phyloP scores from a whole-genome alignment of 2,113 vertebrate species.

The Melierax canorus region DNA sequence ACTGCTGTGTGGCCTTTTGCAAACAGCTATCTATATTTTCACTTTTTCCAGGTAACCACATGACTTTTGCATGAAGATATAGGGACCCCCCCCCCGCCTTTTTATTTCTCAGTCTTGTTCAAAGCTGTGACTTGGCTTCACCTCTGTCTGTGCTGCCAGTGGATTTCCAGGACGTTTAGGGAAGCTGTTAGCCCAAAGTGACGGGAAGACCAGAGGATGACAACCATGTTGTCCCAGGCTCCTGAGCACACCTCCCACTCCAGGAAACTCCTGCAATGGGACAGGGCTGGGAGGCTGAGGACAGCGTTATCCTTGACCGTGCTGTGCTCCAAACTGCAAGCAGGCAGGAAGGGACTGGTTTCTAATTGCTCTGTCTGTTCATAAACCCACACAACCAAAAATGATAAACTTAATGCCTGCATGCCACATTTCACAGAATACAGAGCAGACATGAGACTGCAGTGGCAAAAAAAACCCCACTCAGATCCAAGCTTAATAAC shows the following conservation, averaged over 20 bases:
- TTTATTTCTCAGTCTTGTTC: not conserved
- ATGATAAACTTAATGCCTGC: not conserved
- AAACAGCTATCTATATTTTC: not conserved
- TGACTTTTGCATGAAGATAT: not conserved
- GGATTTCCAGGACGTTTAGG: not conserved
- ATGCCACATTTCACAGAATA: not conserved
- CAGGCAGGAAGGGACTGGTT: not conserved
- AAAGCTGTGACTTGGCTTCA: not conserved
- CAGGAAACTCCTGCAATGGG: not conserved
- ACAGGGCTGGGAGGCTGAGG: not conserved
- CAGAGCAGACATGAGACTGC: not conserved
- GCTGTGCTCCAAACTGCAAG: not conserved
- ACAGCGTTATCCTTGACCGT: accelerated
- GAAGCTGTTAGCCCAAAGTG: not conserved
- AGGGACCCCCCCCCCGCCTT: accelerated
- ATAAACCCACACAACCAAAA: not conserved
- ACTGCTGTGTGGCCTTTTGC: not conserved
- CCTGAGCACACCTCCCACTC: not conserved
- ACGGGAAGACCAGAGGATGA: not conserved
- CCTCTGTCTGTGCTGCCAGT: not conserved
- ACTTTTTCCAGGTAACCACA: not conserved
- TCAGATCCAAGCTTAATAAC: not conserved
- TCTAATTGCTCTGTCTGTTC: not conserved
- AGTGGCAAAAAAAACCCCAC: not conserved
- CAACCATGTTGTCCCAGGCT: not conserved